Base-by-base conservation (phyloP, 1,140 invertebrate species). In the Cyphomyrmex costatus region DNA sequence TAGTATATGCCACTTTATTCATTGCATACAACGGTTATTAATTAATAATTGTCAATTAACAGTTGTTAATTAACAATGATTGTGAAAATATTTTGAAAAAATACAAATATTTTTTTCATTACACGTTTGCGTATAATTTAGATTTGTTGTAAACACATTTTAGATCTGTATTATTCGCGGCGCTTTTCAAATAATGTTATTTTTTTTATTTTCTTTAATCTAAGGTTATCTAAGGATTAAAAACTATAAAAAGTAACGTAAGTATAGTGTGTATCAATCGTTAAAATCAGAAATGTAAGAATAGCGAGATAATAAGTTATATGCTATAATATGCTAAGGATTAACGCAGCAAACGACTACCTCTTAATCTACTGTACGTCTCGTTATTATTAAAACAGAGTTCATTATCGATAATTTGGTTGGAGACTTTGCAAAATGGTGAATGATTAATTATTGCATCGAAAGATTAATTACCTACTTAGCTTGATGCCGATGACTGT, bases 311-410 rank as follows among this genome's bases (percentile, higher is more conserved):
- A 51, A 79, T 66, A 78, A n/a, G 24, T 51, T 49, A 78, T n/a
- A 46, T 24, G 3, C 8, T 78, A 8, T 30, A 78, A 78, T 51
- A 79, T 33, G 76, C 42, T 65, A 79, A 79, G 76, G 60, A 66
- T 79, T 79, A 79, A 79, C 61, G 42, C 76, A 79, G 76, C 76
- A 79, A 65, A 66, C 14, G 60, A 79, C 60, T 79, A 79, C 76
- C 60, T 79, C 60, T 0, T 63, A 51, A 58, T n/a, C 33, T 33
- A 46, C 16, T 68, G 65, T 68, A 78, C 76, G 24, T 79, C 60
- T 66, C 27, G 42, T 79, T 66, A 66, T 79, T 66, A 27, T 79
- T 66, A 51, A 66, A 58, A 79, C 60, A 66, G 30, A 65, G 2
- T 3, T 51, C 42, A 66, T 66, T 51, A 21, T 30, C 6, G 16